Evolutionary conservation across 1,140 invertebrate species (phyloP).

Genomic region (Eurosta solidaginis): DNA sequence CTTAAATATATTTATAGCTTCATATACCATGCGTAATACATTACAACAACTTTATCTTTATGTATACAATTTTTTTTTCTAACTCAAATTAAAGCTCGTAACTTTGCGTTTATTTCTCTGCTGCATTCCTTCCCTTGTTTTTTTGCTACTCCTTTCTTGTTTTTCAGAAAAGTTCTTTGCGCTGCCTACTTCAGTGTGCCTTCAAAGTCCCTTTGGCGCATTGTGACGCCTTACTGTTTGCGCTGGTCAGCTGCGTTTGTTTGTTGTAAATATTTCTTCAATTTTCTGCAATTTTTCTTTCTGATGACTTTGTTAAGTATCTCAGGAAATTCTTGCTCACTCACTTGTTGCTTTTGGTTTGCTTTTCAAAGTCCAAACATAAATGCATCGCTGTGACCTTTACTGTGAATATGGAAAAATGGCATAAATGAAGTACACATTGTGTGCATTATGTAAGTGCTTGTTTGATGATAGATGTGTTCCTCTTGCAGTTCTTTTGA

Average conservation of each 20-base stretch:
- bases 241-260: not conserved
- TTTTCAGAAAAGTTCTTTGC: not conserved
- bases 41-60: not conserved
- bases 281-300: not conserved
- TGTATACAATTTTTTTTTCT: not conserved
- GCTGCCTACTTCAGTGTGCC: not conserved
- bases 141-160: not conserved
- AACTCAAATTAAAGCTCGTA: not conserved
- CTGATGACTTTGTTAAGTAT: not conserved
- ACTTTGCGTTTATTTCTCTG: no score
- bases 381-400: no score
- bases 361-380: no score
- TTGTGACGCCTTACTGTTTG: not conserved
- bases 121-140: no score
- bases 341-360: no score
- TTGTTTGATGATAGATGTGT: no score
- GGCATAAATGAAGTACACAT: no score
- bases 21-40: not conserved
- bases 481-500: no score
- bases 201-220: no score
- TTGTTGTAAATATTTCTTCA: not conserved
- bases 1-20: not conserved
- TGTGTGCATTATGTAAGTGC: no score
- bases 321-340: constrained; percentile 7
- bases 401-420: no score